Base-by-base conservation (phyloP, 35 echinoderm and acorn worm species). In the Diadema setosum region DNA sequence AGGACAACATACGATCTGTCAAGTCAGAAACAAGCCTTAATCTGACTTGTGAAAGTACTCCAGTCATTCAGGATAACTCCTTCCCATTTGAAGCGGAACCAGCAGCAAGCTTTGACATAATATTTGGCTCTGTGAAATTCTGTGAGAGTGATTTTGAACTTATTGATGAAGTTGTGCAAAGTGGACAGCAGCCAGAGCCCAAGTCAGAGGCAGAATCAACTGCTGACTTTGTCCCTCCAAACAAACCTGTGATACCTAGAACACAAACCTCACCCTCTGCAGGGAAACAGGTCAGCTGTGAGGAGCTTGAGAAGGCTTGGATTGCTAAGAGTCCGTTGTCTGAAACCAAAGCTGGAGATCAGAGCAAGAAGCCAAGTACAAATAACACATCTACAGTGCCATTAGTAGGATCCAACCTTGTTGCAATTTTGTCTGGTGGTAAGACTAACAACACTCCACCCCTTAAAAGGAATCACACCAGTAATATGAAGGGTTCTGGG, bases 21-120 rank as follows among this genome's bases (percentile, higher is more conserved):
- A 78, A 78, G 44, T 78, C 73, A 41, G 73, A 78, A 78, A 78
- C 73, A 9, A 78, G 73, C 73, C 73, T 78, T 78, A 78, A 78
- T 36, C 40, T 78, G 39, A 78, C 73, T 42, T 15, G 35, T 43
- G 73, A 78, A 36, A 41, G 73, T 9, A 42, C 73, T 2, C 35
- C 73, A 35, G 39, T 44, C 33, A 78, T 39, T 25, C 73, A 78
- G 40, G 35, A 78, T 36, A 78, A 78, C 73, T 78, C 40, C 40
- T 78, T 78, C n/a, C 73, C 73, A 7, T 78, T 78, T 78, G 73
- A 78, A 78, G 73, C 73, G 16, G 73, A 43, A 36, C 73, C 73
- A 44, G 33, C 73, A 7, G 73, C 29, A 17, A 78, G 73, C 39
- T 78, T 78, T 78, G 73, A 78, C 40, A 78, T 78, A 16, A 78